Evolutionary conservation across 2,888 invertebrate species (phyloP).

Genomic region (Caenorhabditis sp.): DNA sequence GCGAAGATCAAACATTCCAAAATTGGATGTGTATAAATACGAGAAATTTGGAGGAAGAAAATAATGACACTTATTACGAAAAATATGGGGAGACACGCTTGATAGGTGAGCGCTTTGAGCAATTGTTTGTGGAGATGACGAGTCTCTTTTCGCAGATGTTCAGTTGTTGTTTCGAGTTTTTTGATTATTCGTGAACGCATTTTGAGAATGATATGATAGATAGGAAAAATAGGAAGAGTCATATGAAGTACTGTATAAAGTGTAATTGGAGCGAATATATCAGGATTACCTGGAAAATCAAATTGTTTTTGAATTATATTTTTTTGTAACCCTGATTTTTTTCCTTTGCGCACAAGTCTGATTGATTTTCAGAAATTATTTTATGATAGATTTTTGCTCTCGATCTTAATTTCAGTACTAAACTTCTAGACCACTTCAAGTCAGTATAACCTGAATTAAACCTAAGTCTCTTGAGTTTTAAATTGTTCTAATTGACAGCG

Average conservation of each 20-base stretch:
- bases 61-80: conserved; percentile 17
- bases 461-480: too few relatives aligned
- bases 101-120: conserved; percentile 23
- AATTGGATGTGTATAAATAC: conserved; percentile 8
- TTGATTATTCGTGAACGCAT: conserved; percentile 17
- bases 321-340: too few relatives aligned
- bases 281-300: conserved; percentile 7
- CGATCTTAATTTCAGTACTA: too few relatives aligned
- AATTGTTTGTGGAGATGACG: conserved; percentile 25
- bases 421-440: too few relatives aligned
- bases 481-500: too few relatives aligned
- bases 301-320: too few relatives aligned
- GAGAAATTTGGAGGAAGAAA: conserved; percentile 12
- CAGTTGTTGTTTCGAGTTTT: conserved; percentile 8
- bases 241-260: conserved; percentile 19
- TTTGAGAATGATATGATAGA: conserved; percentile 20
- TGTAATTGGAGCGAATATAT: conserved; percentile 16
- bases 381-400: too few relatives aligned
- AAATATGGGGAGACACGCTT: conserved; percentile 24
- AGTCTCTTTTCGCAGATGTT: conserved; percentile 24
- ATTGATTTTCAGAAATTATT: too few relatives aligned
- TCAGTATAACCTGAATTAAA: too few relatives aligned
- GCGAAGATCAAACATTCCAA: conserved; percentile 22
- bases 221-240: conserved; percentile 22
- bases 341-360: too few relatives aligned